Evolutionary conservation across 2,797 vertebrate species (phyloP).

Genomic region (Tolypeutes matacus): DNA sequence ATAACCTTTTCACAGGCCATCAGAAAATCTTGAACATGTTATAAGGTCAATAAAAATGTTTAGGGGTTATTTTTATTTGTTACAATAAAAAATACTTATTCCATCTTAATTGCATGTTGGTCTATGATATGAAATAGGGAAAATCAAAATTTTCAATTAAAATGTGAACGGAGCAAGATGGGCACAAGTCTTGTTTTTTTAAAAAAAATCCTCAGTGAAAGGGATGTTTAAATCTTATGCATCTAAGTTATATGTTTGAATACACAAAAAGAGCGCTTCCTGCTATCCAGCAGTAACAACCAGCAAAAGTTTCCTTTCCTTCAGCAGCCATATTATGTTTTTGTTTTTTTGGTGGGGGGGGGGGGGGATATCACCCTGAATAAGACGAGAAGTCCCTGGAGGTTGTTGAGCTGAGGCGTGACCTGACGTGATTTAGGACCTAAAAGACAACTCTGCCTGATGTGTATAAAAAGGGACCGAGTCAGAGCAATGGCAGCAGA

Average conservation of each 20-base stretch:
- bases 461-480: neutral
- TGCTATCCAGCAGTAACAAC: neutral
- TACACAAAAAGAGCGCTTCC: neutral
- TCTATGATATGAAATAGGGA: slow-evolving; percentile 23
- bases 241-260: neutral
- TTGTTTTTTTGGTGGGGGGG: no score
- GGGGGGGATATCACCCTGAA: neutral
- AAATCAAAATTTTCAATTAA: slow-evolving; percentile 10
- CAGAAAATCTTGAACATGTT: neutral
- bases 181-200: neutral
- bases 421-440: neutral
- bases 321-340: neutral
- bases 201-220: neutral
- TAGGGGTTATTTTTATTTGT: neutral
- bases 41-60: neutral
- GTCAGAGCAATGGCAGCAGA: neutral
- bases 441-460: neutral
- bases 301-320: neutral
- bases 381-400: neutral
- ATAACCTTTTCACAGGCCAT: neutral
- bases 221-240: neutral
- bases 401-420: neutral
- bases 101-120: neutral
- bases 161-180: slow-evolving; percentile 3
- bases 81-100: neutral